Conservation (phyloP, 2,113 vertebrate species). For the Ochotona curzoniae region DNA sequence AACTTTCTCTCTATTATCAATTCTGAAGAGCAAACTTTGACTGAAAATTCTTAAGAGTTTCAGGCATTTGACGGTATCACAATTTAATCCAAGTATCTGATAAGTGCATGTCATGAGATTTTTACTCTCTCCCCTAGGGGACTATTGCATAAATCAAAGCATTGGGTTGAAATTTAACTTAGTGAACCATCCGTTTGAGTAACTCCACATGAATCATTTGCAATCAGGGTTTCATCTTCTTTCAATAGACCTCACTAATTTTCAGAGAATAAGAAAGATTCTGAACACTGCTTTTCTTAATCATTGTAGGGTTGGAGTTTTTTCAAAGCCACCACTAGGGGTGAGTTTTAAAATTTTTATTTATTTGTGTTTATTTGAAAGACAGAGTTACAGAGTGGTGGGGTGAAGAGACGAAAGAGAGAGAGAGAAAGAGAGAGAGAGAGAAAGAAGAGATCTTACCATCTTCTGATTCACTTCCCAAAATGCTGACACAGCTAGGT, state of each 20-base stretch:
- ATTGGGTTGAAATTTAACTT: background rate
- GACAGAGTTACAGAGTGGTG: too few species aligned
- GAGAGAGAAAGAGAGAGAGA: too few species aligned
- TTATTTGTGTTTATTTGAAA: too few species aligned
- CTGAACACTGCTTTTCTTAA: background rate
- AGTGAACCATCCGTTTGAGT: background rate
- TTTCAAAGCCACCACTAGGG: fast-evolving
- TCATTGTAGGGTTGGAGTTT: background rate
- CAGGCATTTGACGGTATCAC: background rate
- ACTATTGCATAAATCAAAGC: conserved; percentile 19
- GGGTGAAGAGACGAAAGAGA: too few species aligned
- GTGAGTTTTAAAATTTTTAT: background rate
- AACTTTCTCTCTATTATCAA: background rate
- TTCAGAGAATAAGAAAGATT: background rate
- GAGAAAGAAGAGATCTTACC: too few species aligned
- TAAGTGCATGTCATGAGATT: too few species aligned
- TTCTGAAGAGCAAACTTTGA: background rate
- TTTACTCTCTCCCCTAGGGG: background rate
- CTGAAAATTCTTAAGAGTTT: background rate
- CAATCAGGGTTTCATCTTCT: background rate
- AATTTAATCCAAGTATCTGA: background rate
- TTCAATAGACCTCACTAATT: background rate
- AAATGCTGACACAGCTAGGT: too few species aligned
- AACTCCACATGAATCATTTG: background rate
- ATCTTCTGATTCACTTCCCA: too few species aligned